These are phyloP conservation scores for Peromyscus aztecus DNA, from an alignment of 2,797 vertebrate genomes.

Conservation along the genomic window DNA sequence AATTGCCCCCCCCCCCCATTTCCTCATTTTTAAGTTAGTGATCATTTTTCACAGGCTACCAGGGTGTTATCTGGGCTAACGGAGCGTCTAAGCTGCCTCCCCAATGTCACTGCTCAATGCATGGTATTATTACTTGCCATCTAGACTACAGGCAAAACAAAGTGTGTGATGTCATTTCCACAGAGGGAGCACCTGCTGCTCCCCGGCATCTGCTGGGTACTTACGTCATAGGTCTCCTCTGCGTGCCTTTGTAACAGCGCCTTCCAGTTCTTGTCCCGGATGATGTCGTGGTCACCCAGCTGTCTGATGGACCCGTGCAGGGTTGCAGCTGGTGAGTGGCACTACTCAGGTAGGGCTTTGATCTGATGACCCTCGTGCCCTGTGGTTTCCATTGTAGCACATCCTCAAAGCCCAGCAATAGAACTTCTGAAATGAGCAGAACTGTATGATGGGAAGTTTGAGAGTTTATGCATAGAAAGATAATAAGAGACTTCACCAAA, in stretches of 20 bases:
- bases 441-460: background rate
- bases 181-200: fast-evolving
- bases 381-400: background rate
- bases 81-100: background rate
- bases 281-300: background rate
- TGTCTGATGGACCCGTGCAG: background rate
- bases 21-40: background rate
- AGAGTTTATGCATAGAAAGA: background rate
- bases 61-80: background rate
- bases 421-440: background rate
- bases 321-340: background rate
- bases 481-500: background rate
- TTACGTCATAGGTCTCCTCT: background rate
- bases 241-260: fast-evolving
- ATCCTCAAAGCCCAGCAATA: background rate
- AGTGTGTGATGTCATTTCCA: background rate
- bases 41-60: background rate
- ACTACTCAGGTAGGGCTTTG: background rate
- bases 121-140: background rate
- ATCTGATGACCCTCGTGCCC: background rate
- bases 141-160: background rate
- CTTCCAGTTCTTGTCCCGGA: background rate
- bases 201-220: background rate
- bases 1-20: background rate
- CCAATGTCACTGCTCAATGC: background rate